phyloP scores from a whole-genome alignment of 2,113 vertebrate genomes.

The Neolamprologus tretocephalus region DNA sequence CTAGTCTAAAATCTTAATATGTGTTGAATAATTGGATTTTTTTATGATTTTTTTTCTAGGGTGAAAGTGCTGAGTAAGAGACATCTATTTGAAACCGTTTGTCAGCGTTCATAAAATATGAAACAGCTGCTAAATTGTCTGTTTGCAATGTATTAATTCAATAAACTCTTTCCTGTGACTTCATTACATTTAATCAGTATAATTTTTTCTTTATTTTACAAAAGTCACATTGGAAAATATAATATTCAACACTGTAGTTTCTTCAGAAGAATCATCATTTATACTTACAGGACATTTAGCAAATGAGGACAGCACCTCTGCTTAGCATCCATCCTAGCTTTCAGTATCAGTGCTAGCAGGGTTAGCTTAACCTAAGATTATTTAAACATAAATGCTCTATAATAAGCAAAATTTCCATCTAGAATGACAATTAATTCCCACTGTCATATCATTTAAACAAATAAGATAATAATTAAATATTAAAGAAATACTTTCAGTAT shows the following conservation, averaged over 20 bases:
- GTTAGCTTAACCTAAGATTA: neutral
- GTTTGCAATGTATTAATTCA: neutral
- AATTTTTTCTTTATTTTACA: neutral
- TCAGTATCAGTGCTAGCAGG: neutral
- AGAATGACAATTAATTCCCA: neutral
- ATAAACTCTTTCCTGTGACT: neutral
- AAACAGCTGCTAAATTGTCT: neutral
- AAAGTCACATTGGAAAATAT: neutral
- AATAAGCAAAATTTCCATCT: neutral
- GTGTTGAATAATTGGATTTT: neutral
- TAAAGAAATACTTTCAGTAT: neutral
- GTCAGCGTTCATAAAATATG: conserved; percentile 30
- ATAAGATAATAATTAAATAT: neutral
- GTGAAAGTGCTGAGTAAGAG: conserved; percentile 6
- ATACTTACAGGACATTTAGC: neutral
- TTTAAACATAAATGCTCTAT: neutral
- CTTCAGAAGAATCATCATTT: neutral
- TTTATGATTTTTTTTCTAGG: neutral
- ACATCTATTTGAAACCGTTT: neutral
- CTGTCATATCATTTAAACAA: neutral
- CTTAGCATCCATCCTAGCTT: neutral
- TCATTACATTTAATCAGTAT: neutral
- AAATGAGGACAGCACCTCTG: neutral
- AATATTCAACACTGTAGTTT: neutral
- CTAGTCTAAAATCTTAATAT: neutral